These are phyloP conservation scores for Hydrophis major DNA, from an alignment of 2,797 vertebrate species.

Conservation along the genomic window DNA sequence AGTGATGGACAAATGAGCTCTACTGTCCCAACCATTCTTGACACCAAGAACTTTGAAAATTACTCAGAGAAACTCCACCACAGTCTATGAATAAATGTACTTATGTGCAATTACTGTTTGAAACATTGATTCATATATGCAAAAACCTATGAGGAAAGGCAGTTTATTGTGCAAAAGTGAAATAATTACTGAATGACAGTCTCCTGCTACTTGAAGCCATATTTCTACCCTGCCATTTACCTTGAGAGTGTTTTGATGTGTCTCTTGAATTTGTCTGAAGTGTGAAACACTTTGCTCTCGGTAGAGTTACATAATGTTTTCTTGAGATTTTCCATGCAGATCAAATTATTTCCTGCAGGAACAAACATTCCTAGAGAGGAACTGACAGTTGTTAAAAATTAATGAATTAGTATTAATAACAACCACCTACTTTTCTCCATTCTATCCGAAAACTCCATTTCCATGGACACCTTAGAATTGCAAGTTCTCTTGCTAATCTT, in stretches of 20 bases:
- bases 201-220: slow-evolving; percentile 38
- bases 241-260: slow-evolving; percentile 7
- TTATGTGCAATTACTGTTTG: slow-evolving; percentile 42
- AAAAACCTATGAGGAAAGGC: slow-evolving; percentile 44
- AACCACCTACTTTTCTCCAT: background rate
- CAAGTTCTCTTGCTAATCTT: background rate
- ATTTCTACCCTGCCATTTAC: slow-evolving; percentile 38
- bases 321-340: slow-evolving; percentile 1
- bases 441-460: slow-evolving; percentile 28
- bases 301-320: slow-evolving; percentile 3
- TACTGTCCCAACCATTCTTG: no score
- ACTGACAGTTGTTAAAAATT: slow-evolving; percentile 18
- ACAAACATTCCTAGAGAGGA: slow-evolving; percentile 6
- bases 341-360: slow-evolving; percentile 18
- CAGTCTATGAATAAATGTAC: slow-evolving; percentile 15
- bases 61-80: slow-evolving; percentile 12
- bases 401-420: slow-evolving; percentile 24
- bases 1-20: background rate
- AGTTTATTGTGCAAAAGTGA: slow-evolving; percentile 39
- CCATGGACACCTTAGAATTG: background rate
- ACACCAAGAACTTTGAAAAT: background rate
- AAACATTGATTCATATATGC: slow-evolving; percentile 60
- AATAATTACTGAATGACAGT: slow-evolving; percentile 26
- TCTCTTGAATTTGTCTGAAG: slow-evolving; percentile 23
- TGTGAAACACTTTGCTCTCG: slow-evolving; percentile 28